A percentile compares a stretch with the other conserved stretches of the same genome.
Evolutionary conservation across 2,113 vertebrate species (phyloP).

Genomic region (Chamaea fasciata): DNA sequence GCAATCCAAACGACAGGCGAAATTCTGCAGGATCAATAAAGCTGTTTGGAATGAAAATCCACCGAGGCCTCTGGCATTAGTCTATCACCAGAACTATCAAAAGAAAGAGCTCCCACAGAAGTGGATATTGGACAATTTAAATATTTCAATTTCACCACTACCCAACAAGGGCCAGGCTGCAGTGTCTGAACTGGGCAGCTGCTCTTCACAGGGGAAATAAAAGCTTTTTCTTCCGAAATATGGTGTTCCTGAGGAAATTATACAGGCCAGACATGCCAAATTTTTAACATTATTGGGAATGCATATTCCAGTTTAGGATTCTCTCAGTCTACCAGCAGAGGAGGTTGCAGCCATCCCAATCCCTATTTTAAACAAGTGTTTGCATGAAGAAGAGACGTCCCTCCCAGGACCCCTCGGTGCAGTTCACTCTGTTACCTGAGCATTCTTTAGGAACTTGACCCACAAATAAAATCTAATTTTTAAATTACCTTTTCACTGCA

Average conservation of each 20-base stretch:
- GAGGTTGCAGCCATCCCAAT: not conserved
- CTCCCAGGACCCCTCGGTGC: not conserved
- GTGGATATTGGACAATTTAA: not conserved
- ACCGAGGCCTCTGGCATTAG: not conserved
- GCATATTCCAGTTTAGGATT: not conserved
- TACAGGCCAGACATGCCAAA: not conserved
- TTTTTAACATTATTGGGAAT: not conserved
- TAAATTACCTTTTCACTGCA: not conserved
- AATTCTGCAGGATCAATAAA: not conserved
- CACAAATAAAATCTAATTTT: not conserved
- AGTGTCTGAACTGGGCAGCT: not conserved
- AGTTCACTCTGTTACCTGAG: not conserved
- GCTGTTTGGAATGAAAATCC: not conserved
- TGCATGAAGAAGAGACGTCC: not conserved
- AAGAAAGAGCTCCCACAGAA: not conserved
- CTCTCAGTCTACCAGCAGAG: not conserved
- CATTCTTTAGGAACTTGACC: not conserved
- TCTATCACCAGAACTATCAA: not conserved
- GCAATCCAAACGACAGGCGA: not conserved
- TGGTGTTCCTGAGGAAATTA: not conserved
- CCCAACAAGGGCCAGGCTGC: not conserved
- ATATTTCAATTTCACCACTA: not conserved
- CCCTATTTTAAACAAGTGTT: accelerated
- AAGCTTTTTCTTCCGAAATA: not conserved
- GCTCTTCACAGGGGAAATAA: not conserved